Conservation (phyloP, 2,888 invertebrate genomes). For the Apocheima hispidaria region DNA sequence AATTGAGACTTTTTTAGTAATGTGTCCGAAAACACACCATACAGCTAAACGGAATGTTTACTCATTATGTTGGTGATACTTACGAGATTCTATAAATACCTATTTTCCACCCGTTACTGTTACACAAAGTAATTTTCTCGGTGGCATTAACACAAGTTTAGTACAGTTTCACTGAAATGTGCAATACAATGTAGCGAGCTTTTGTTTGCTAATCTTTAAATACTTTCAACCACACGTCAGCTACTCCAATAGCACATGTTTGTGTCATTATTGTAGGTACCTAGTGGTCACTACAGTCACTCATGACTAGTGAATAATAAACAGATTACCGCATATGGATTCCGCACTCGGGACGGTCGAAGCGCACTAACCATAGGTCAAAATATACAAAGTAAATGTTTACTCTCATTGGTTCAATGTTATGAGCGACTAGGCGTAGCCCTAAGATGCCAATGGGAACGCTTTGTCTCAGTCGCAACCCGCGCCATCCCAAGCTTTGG, state of each 20-base stretch:
- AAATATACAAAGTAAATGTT: no score
- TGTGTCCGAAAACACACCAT: neutral
- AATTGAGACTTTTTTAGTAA: no score
- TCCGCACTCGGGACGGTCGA: no score
- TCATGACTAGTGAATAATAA: conserved; percentile 1
- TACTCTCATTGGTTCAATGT: no score
- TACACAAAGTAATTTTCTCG: neutral
- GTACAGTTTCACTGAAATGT: conserved; percentile 10
- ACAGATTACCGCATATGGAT: no score
- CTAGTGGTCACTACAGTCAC: conserved; percentile 1
- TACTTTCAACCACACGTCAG: conserved; percentile 5
- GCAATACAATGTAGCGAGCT: conserved; percentile 12
- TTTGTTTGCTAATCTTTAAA: conserved; percentile 15
- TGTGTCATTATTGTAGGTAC: conserved; percentile 1
- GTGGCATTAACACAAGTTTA: conserved; percentile 2
- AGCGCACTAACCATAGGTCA: no score
- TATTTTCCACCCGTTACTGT: neutral
- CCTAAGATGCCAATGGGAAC: no score
- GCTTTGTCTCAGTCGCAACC: no score
- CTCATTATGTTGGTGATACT: neutral
- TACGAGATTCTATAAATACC: conserved; percentile 5
- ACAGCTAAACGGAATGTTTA: neutral
- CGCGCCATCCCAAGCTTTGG: no score
- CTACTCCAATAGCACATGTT: conserved; percentile 8
- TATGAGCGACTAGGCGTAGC: no score